These are phyloP conservation scores for Trematomus bernacchii DNA, from an alignment of 2,797 vertebrate species.

Conservation along the genomic window DNA sequence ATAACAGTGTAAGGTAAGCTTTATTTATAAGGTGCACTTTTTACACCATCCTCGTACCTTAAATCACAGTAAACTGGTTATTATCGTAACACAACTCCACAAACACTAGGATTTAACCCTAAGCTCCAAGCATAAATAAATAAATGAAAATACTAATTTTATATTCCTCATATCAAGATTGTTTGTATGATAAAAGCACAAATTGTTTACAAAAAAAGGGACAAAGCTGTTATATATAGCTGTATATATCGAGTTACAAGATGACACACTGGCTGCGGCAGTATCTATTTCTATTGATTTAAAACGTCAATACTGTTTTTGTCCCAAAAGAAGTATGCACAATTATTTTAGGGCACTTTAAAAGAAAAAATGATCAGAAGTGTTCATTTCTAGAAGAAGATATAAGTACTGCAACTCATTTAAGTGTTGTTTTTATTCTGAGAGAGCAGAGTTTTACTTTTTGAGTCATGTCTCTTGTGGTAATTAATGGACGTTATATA, in stretches of 20 bases:
- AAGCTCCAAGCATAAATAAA: slow-evolving; percentile 19
- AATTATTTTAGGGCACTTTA: slow-evolving; percentile 82
- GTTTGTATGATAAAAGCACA: slow-evolving; percentile 77
- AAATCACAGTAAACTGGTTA: slow-evolving; percentile 48
- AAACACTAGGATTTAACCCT: slow-evolving; percentile 32
- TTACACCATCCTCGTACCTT: slow-evolving; percentile 47
- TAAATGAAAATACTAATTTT: slow-evolving; percentile 19
- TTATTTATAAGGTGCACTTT: slow-evolving; percentile 61
- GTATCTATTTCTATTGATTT: slow-evolving; percentile 61
- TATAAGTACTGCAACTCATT: slow-evolving; percentile 70
- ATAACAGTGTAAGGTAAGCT: slow-evolving; percentile 74
- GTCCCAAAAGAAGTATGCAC: slow-evolving; percentile 77
- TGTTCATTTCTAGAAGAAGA: slow-evolving; percentile 60
- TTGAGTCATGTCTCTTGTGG: slow-evolving; percentile 87
- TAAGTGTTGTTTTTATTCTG: slow-evolving; percentile 73
- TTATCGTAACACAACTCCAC: slow-evolving; percentile 27
- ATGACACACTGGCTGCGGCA: slow-evolving; percentile 57
- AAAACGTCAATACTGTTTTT: slow-evolving; percentile 67
- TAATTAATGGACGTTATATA: slow-evolving; percentile 88
- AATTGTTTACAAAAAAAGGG: slow-evolving; percentile 44
- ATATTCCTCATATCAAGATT: slow-evolving; percentile 27
- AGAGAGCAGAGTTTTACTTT: slow-evolving; percentile 78
- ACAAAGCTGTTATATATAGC: no score
- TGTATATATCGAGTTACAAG: slow-evolving; percentile 46
- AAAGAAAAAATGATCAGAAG: slow-evolving; percentile 65